phyloP scores from a whole-genome alignment of 1,140 invertebrate genomes.

The Macrocentrus cingulum region DNA sequence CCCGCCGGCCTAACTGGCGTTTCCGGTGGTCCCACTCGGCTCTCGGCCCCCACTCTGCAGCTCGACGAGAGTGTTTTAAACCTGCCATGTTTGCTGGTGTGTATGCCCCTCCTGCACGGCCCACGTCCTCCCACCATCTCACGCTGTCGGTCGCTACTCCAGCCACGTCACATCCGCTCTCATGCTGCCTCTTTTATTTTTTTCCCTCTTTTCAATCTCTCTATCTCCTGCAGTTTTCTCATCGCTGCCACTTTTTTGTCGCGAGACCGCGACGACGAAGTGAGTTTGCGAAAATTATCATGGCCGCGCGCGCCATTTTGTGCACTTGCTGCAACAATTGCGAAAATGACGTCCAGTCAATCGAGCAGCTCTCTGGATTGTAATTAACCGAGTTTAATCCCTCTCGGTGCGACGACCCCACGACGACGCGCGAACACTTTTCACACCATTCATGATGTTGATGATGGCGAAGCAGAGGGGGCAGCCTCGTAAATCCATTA shows the following conservation, averaged over 20 bases:
- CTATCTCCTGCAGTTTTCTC: constrained; percentile 8
- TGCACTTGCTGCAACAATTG: too few relatives aligned
- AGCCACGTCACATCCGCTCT: constrained; percentile 36
- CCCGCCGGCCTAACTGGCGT: constrained; percentile 49
- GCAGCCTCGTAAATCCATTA: constrained; percentile 34
- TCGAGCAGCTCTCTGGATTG: too few relatives aligned
- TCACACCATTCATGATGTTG: constrained; percentile 23
- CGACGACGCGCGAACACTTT: not conserved
- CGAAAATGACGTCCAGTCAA: too few relatives aligned
- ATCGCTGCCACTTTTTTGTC: not conserved
- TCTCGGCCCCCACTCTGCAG: not conserved
- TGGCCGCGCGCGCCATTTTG: too few relatives aligned
- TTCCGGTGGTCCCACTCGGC: constrained; percentile 46
- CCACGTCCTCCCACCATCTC: constrained; percentile 9
- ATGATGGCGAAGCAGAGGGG: constrained; percentile 1
- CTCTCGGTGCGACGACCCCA: constrained; percentile 24
- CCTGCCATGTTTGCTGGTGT: constrained; percentile 1
- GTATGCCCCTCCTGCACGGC: not conserved
- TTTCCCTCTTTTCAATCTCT: constrained; percentile 7
- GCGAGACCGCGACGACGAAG: too few relatives aligned
- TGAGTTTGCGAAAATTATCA: too few relatives aligned
- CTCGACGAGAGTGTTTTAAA: constrained; percentile 2
- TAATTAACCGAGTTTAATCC: constrained; percentile 28
- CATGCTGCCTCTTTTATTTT: constrained; percentile 23
- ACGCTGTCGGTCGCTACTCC: constrained; percentile 29